Base-by-base conservation (phyloP, 2,113 vertebrate species). In the Glaucidium brasilianum region DNA sequence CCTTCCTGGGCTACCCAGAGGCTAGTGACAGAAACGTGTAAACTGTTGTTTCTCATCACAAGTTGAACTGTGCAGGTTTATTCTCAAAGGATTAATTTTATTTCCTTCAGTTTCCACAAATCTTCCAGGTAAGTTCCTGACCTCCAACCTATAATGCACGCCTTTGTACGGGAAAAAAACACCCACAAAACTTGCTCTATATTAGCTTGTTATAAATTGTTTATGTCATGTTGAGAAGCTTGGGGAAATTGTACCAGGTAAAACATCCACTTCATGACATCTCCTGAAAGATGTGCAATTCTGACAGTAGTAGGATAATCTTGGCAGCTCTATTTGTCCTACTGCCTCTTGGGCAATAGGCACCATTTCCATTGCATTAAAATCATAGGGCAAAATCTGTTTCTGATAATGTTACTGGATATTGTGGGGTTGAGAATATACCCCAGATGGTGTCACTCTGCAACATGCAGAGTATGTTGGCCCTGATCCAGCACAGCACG, bases 121-220 rank as follows among this genome's bases (percentile, higher is more conserved):
- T 56, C 56, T 63, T 77, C 26, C 64, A 72, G 76, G 25, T 86
- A 59, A 90, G 62, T 83, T 39, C 20, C 60, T 86, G 62, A 80
- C 90, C 73, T 81, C 26, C 21, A 83, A 79, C 68, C 37, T 78
- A 35, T 84, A 73, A 45, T 32, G 19, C 23, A 60, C 76, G 22
- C 17, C 19, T 73, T 75, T 85, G 6, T 85, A 59, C 94, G 43
- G 29, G 47, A 80, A 56, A 6, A 71, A 21, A 21, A 25, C 21
- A 34, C 19, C 13, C 64, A 11, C 25, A 50, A 19, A 2, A 10
- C 35, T 86, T 93, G 10, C 45, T 91, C 12, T 88, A 6, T 53
- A 92, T 83, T 62, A 82, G 10, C 49, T 90, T 91, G 16, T 72
- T 96, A 32, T 75, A 95, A 91, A 96, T 71, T 81, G 34, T 92